Base-by-base conservation (phyloP, 2,797 vertebrate genomes). In the Cephalopachus bancanus region DNA sequence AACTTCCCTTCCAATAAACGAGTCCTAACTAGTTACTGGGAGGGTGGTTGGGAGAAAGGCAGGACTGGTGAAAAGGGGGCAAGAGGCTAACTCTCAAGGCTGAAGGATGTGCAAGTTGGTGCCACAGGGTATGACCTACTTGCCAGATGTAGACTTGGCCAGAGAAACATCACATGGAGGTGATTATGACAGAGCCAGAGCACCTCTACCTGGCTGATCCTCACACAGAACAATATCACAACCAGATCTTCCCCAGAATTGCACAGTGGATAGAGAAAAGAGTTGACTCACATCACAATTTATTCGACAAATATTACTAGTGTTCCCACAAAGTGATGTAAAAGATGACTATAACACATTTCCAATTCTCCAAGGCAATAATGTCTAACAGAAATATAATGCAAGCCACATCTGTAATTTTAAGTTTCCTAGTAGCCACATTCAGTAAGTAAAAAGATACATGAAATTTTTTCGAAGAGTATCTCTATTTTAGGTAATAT, bases 311-410 rank as follows among this genome's bases (percentile, higher is more conserved):
- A 79, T 17, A 51, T 12, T 30, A 30, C 60, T 1, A 44, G 49
- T 7, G 37, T 69, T 64, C 64, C 86, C n/a, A 9, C 19, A 59
- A 65, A 57, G 26, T 0, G 28, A 62, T 51, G 10, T 28, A 12
- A 44, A 55, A 7, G 59, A 49, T 0, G 19, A 64, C 33, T 1
- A 20, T 8, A 64, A 19, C 37, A 20, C 0, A 0, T 59, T 57
- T 60, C 64, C 64, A 14, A 3, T 26, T 87, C 93, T 75, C 91
- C 7, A 79, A 26, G 90, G 78, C 19, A 33, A 33, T 0, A 7
- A n/a, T 1, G 71, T 59, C 57, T n/a, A 19, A 24, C 2, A 69
- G 59, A 83, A 62, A 71, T 10, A 3, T 1, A 71, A 28, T 0
- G 10, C 0, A 5, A 49, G 30, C 15, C 24, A 30, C 49, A 1